These are phyloP conservation scores for Hedya salicella DNA, from an alignment of 2,888 invertebrate genomes.

Conservation along the genomic window DNA sequence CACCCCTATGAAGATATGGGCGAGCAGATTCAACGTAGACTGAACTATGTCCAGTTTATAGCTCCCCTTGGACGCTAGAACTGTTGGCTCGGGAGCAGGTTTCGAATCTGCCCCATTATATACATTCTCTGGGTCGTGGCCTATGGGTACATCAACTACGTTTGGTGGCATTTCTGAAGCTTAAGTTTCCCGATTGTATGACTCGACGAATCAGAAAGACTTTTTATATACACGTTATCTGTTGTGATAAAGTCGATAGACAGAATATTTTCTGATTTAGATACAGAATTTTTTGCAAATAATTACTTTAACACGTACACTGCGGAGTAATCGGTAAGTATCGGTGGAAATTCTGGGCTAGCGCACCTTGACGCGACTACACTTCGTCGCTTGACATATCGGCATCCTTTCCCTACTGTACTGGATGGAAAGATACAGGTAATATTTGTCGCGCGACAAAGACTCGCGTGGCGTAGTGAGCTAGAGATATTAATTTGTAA, in stretches of 20 bases:
- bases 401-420: no score
- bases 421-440: no score
- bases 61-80: slow-evolving; percentile 40
- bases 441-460: no score
- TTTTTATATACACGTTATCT: slow-evolving; percentile 1
- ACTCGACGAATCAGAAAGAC: slow-evolving; percentile 1
- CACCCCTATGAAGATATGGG: slow-evolving; percentile 67
- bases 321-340: no score
- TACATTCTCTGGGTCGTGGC: slow-evolving; percentile 48
- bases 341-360: no score
- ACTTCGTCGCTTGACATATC: no score
- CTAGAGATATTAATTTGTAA: no score
- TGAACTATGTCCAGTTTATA: slow-evolving; percentile 61
- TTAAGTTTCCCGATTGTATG: not conserved
- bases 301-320: no score
- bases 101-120: slow-evolving; percentile 8
- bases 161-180: slow-evolving; percentile 56
- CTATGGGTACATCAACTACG: slow-evolving; percentile 47
- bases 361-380: no score
- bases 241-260: not conserved
- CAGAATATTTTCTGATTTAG: no score
- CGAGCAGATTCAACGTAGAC: slow-evolving; percentile 60
- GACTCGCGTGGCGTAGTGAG: no score
- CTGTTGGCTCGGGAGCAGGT: not conserved
- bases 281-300: no score